Percentiles rank a stretch among this genome's conserved stretches.
Evolutionary conservation across 2,797 vertebrate species (phyloP).

Genomic region (Galagoides demidoff): DNA sequence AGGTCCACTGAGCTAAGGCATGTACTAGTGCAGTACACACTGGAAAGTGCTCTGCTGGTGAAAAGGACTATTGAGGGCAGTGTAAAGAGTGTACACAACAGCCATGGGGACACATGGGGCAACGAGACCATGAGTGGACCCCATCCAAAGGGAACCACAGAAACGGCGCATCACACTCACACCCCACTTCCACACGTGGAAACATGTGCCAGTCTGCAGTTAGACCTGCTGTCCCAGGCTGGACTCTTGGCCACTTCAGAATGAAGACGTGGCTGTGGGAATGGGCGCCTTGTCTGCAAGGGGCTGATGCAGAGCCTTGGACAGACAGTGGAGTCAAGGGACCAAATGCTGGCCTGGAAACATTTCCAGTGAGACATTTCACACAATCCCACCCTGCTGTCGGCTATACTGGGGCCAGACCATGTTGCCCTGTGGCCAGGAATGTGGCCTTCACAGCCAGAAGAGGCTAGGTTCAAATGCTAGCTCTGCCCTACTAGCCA

Average conservation of each 20-base stretch:
- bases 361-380: background rate
- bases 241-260: conserved; percentile 21
- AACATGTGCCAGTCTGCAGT: conserved; percentile 62
- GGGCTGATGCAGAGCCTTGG: background rate
- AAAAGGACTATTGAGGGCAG: background rate
- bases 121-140: background rate
- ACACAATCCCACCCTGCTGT: accelerated
- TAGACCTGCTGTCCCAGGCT: background rate
- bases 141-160: background rate
- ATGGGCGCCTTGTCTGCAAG: background rate
- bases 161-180: background rate
- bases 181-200: conserved; percentile 60
- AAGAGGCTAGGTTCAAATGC: background rate
- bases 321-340: background rate
- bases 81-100: background rate
- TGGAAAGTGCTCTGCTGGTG: background rate
- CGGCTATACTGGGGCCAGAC: background rate
- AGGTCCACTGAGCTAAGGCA: background rate
- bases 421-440: accelerated
- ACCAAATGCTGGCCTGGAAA: background rate
- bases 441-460: background rate
- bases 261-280: conserved; percentile 61
- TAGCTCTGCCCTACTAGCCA: background rate
- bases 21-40: background rate
- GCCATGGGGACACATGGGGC: background rate